These are phyloP conservation scores for Pollenia angustigena DNA, from an alignment of 2,888 invertebrate species.

Conservation along the genomic window DNA sequence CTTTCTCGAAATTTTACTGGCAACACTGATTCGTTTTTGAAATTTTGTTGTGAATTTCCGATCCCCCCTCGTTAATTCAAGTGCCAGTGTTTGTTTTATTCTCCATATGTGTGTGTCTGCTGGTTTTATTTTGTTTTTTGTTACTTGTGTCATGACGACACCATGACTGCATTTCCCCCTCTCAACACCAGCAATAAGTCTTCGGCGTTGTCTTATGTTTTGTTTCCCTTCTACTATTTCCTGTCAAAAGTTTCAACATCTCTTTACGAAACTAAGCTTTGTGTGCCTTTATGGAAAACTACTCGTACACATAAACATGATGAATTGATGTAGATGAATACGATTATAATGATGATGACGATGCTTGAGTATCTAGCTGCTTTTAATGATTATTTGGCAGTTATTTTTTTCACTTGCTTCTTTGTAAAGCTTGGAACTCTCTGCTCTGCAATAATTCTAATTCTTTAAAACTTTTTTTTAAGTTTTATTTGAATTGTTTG, in stretches of 20 bases:
- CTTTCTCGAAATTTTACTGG: too few species aligned
- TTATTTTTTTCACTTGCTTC: conserved; percentile 24
- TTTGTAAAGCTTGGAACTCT: conserved; percentile 56
- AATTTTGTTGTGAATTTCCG: background rate
- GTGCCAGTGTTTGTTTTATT: background rate
- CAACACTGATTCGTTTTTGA: too few species aligned
- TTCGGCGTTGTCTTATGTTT: conserved; percentile 31
- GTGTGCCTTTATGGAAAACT: conserved; percentile 40
- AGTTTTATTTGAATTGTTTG: conserved; percentile 51
- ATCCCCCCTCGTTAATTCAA: conserved; percentile 14
- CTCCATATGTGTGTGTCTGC: conserved; percentile 13
- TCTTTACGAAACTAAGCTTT: conserved; percentile 49
- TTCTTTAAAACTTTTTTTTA: conserved; percentile 41
- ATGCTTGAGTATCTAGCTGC: conserved; percentile 32
- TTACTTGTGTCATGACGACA: conserved; percentile 63
- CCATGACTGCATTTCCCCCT: conserved; percentile 62
- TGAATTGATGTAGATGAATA: conserved; percentile 39
- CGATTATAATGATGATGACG: conserved; percentile 42
- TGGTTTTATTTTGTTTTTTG: conserved; percentile 10
- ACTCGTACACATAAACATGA: conserved; percentile 34
- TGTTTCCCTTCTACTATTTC: conserved; percentile 54
- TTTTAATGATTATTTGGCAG: conserved; percentile 47
- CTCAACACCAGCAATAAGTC: conserved; percentile 38
- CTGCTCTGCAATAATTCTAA: conserved; percentile 18
- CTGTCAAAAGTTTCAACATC: conserved; percentile 66